These are phyloP conservation scores for Dendrolimus punctatus DNA, from an alignment of 1,140 invertebrate species.

Conservation along the genomic window DNA sequence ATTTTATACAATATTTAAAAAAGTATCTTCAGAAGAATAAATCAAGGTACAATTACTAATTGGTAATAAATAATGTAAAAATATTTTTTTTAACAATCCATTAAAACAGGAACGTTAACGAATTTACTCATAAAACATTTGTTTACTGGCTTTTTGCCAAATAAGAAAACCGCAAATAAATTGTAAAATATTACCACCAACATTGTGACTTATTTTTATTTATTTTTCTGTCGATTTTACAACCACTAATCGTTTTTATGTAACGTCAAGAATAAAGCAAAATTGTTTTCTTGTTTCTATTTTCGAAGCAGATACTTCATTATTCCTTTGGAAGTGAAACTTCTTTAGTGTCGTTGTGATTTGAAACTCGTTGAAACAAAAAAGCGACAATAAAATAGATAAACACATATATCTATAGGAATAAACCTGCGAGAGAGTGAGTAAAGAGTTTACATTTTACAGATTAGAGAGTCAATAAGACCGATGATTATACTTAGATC, in stretches of 20 bases:
- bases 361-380: background rate
- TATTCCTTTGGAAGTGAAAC: no score
- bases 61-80: background rate
- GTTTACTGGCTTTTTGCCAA: slow-evolving; percentile 33
- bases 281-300: background rate
- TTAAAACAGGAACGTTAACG: slow-evolving; percentile 26
- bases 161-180: slow-evolving; percentile 28
- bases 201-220: slow-evolving; percentile 18
- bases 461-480: no score
- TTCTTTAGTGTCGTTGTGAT: background rate
- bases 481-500: no score
- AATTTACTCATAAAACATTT: slow-evolving; percentile 19
- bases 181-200: slow-evolving; percentile 24
- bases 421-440: no score
- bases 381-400: background rate
- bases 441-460: no score
- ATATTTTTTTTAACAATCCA: slow-evolving; percentile 20
- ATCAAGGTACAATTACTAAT: background rate
- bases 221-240: slow-evolving; percentile 8
- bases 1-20: no score
- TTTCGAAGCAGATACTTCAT: no score
- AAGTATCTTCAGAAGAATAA: no score
- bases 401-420: no score
- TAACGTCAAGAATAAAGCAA: background rate
- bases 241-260: background rate